Evolutionary conservation across 2,113 vertebrate genomes (phyloP), one percentile per base, ranked within the genome.

Genomic region (Panthera uncia): DNA sequence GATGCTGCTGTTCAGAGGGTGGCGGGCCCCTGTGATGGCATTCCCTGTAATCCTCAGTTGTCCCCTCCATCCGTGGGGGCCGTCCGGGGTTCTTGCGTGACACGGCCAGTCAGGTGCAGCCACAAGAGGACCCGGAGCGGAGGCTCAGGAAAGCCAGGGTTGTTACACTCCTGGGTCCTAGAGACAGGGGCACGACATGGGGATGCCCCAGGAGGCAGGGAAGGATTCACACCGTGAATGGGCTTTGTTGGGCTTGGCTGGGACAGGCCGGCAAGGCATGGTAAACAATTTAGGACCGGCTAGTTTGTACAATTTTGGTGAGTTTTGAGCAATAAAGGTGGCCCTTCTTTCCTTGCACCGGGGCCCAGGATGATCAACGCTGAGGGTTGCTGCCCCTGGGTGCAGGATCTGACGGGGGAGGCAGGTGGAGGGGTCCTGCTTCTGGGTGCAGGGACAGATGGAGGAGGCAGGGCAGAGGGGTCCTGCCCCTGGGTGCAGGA

Each of bases 151-250:
- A 25, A 36, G 10, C 23, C 2, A 57, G 55, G 29, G 4, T 7
- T 1, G 5, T 15, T 5, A 38, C 19, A 7, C 45, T 4, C 11
- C 1, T 5, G 0, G 48, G 68, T 21, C 50, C 31, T 21, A 3
- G 41, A 3, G 27, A 6, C 11, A 0, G 55, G 38, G 18, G 6
- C 52, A 18, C 0, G 1, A 41, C 38, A 1, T 0, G 1, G n/a
- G n/a, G 83, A 36, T 25, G 31, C 4, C 1, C 14, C 0, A 52
- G 52, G 23, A 29, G 80, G 7, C 29, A 2, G 90, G 41, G 90
- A 15, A 36, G 8, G 68, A 23, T 0, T 0, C 3, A 57, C 14
- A 31, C 1, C 21, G 3, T 3, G 45, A 45, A 45, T 45, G 10
- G 14, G 15, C 38, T 48, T 19, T 4, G 7, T 2, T 61, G 52